Base-by-base conservation (phyloP, 2,888 invertebrate genomes). In the Minunthozetes semirufus region DNA sequence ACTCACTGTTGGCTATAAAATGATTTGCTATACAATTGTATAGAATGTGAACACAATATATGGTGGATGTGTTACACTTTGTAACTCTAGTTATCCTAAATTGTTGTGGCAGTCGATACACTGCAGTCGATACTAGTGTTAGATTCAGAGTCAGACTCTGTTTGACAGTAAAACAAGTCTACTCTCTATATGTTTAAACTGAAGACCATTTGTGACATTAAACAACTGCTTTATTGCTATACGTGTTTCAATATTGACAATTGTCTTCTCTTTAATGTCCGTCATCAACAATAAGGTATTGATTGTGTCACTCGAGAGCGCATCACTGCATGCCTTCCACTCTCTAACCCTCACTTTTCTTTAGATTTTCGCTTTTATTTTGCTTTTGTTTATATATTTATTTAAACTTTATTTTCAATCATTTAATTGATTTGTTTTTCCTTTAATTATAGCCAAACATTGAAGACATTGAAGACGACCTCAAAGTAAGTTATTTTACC, bases 231-330 rank as follows among this genome's bases (percentile, higher is more conserved):
- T 19, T 17, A 53, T 5, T 59, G 25, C 59, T 59, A 22, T 59
- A 59, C 25, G 59, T 22, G 25, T 22, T 59, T 53, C 53, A 53
- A 53, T 53, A 53, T 53, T 53, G 59, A 59, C 59, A 25, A 22
- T 59, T 22, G 59, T 59, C 59, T 27, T 9, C 22, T 8, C 27
- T 27, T 59, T 22, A 22, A 17, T 59, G 25, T 59, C 59, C 19
- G 15, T 22, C 11, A 59, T 59, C 13, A 27, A 25, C 11, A 59
- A 59, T 25, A 59, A 59, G 59, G 59, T 59, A 59, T 59, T 25
- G 59, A 59, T 59, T 59, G 25, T 59, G 13, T 48, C 6, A 17
- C 48, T 48, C 15, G 11, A 13, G 4, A 48, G 9, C 15, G 48
- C 48, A 48, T 59, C 59, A 59, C 59, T 59, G 22, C 27, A 53